Evolutionary conservation across 1,140 invertebrate species (phyloP), one percentile per base, ranked within the genome.

Genomic region (Lucilia sericata): DNA sequence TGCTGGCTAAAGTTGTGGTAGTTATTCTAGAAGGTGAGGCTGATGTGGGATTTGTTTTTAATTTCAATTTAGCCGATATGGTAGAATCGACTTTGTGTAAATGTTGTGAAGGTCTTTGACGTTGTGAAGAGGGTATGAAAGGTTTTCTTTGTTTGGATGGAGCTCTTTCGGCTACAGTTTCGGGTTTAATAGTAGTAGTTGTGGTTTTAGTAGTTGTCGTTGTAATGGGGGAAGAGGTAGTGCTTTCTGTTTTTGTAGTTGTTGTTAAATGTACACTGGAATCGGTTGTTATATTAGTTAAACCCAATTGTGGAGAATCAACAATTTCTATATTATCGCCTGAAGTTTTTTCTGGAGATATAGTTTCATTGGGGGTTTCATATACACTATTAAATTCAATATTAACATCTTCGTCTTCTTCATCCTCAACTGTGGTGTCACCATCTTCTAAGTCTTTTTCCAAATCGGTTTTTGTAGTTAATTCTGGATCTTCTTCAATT

Each of bases 331-430:
- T 89, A 21, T 89, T 88, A n/a, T 88, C 87, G 19, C 55, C 87
- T 2, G n/a, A 74, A 70, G 12, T 81, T n/a, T 60, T 3, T 5
- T 55, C 30, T 9, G 74, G 60, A 60, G 49, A 78, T 74, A 47
- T 55, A 25, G 74, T 81, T 80, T 14, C 49, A 84, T n/a, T 51
- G 49, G 84, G 80, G 25, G 84, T 75, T 19, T 89, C 89, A 70
- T 87, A 89, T 7, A 91, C 86, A 36, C 89, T 89, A 78, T 91
- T 90, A n/a, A 86, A 87, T 8, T 88, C 88, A 8, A 85, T 36
- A 86, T 84, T 86, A 36, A 76, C 49, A 82, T 76, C 65, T 7
- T 42, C 34, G 14, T 86, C 84, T 14, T 86, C 70, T 13, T 55
- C 8, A 30, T 65, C 21, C 21, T 55, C 65, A n/a, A 36, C 81